A percentile compares a stretch with the other conserved stretches of the same genome.
phyloP scores from a whole-genome alignment of 2,113 vertebrate species.

The Lamprotornis superbus region DNA sequence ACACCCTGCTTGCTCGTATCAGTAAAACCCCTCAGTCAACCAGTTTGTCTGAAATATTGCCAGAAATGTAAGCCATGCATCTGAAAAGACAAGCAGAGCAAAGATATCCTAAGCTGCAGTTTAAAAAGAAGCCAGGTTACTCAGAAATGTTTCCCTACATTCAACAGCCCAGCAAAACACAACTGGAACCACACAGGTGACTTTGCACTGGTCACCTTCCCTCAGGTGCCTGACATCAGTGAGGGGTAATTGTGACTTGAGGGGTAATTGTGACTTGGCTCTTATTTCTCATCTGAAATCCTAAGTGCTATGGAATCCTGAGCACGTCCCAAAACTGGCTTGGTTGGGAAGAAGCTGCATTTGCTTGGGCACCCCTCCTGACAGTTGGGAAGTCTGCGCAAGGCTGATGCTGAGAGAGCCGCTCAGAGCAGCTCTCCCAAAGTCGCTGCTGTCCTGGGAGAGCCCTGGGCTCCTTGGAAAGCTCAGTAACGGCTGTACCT shows the following conservation, averaged over 20 bases:
- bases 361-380: background rate
- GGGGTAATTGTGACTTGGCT: background rate
- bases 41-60: background rate
- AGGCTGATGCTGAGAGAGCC: background rate
- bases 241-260: background rate
- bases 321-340: background rate
- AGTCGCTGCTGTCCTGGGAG: accelerated
- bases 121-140: background rate
- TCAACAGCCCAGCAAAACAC: background rate
- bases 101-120: background rate
- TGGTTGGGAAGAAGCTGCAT: background rate
- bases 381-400: accelerated
- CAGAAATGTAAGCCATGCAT: background rate
- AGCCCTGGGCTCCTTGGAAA: no score
- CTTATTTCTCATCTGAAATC: background rate
- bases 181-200: background rate
- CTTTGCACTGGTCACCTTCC: background rate
- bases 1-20: background rate
- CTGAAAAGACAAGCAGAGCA: background rate
- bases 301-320: background rate
- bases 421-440: accelerated
- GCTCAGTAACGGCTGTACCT: background rate
- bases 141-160: background rate
- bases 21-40: background rate
- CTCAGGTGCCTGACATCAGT: accelerated